Conservation (phyloP, 2,797 vertebrate species). For the Helostoma temminkii region DNA sequence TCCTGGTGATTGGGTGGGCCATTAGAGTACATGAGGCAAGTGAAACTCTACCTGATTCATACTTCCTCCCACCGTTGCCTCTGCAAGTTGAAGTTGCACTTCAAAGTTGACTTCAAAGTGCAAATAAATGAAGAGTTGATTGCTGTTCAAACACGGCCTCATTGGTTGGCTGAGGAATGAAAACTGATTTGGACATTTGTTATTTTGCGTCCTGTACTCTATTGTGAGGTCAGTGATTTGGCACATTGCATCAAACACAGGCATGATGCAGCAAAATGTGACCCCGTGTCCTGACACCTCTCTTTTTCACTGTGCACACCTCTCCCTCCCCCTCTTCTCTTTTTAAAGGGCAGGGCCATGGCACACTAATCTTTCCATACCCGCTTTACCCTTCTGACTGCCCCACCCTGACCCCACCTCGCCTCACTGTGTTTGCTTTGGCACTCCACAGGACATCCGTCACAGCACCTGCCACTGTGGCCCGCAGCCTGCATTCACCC, state of each 20-base stretch:
- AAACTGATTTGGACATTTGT: slow-evolving; percentile 40
- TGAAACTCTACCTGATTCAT: slow-evolving; percentile 75
- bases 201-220: slow-evolving; percentile 36
- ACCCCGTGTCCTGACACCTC: slow-evolving; percentile 63
- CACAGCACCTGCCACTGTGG: slow-evolving; percentile 80
- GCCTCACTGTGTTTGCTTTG: slow-evolving; percentile 76
- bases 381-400: slow-evolving; percentile 60
- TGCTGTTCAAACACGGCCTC: slow-evolving; percentile 28
- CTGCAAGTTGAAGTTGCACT: slow-evolving; percentile 59
- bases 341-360: slow-evolving; percentile 64
- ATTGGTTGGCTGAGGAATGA: slow-evolving; percentile 31
- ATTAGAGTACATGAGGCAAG: slow-evolving; percentile 75
- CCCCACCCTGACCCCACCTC: slow-evolving; percentile 76
- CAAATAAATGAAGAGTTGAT: slow-evolving; percentile 30
- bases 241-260: slow-evolving; percentile 19
- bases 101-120: slow-evolving; percentile 58
- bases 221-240: slow-evolving; percentile 39
- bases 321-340: slow-evolving; percentile 30
- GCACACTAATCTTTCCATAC: slow-evolving; percentile 72
- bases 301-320: slow-evolving; percentile 34
- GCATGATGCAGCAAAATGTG: slow-evolving; percentile 70
- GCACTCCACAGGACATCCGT: slow-evolving; percentile 76
- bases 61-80: slow-evolving; percentile 59
- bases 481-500: slow-evolving; percentile 63
- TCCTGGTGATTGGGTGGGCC: slow-evolving; percentile 77